These are phyloP conservation scores for Oncorhynchus gorbuscha DNA, from an alignment of 2,113 vertebrate species.

Conservation along the genomic window DNA sequence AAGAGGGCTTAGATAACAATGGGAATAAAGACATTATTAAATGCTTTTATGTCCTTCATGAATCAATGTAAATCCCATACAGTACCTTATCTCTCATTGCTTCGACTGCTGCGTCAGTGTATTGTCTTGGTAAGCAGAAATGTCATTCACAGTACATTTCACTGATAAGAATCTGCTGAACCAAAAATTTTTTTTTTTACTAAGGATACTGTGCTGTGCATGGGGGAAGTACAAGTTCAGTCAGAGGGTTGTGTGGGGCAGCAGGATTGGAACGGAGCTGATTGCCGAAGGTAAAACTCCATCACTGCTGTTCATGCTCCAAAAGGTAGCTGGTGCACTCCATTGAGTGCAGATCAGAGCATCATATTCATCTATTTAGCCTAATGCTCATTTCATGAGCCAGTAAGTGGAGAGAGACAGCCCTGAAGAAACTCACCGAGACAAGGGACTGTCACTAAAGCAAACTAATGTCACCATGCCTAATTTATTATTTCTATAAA, in stretches of 20 bases:
- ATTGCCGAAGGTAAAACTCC: slow-evolving; percentile 23
- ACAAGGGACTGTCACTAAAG: slow-evolving; percentile 10
- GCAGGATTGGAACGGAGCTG: slow-evolving; percentile 7
- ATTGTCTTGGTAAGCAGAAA: no score
- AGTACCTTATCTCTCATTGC: no score
- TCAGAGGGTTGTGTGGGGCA: background rate
- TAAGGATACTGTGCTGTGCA: no score
- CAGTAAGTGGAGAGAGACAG: slow-evolving; percentile 21
- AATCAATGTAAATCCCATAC: no score
- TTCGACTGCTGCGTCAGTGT: no score
- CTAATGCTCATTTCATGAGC: slow-evolving; percentile 37
- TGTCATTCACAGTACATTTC: background rate
- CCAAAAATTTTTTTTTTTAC: no score
- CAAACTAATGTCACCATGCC: background rate
- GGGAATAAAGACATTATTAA: no score
- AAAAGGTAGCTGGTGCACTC: background rate
- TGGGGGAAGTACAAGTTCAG: background rate
- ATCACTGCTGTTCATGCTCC: slow-evolving; percentile 24
- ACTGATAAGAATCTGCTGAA: no score
- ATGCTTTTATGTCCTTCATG: no score
- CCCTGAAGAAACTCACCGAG: slow-evolving; percentile 14
- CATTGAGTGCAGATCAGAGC: slow-evolving; percentile 7
- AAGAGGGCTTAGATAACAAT: no score
- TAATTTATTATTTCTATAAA: background rate
- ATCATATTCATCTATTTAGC: slow-evolving; percentile 6